Percentiles rank a stretch among this genome's conserved stretches.
These are phyloP conservation scores for Nannobrachium achirus DNA, from an alignment of 2,113 vertebrate species.

Conservation along the genomic window DNA sequence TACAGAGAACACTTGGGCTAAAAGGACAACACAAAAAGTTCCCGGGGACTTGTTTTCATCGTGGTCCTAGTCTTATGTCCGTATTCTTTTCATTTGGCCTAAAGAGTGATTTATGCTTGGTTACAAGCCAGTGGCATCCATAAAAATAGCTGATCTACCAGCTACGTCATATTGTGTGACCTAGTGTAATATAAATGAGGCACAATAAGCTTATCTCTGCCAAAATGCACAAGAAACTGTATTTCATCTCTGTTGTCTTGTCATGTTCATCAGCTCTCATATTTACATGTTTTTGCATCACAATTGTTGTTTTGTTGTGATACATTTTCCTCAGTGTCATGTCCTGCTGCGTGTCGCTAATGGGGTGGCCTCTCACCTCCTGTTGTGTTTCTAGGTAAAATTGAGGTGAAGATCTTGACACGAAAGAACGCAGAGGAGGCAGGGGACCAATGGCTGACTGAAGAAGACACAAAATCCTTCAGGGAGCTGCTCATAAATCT, in stretches of 20 bases:
- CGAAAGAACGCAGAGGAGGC: conserved; percentile 83
- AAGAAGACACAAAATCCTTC: conserved; percentile 92
- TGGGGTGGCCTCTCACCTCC: background rate
- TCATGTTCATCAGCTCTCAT: conserved; percentile 28
- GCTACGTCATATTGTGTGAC: background rate
- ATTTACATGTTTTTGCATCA: conserved; percentile 31
- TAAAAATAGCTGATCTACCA: background rate
- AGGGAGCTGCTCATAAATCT: conserved; percentile 94
- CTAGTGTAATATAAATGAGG: no score
- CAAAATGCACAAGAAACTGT: conserved; percentile 7
- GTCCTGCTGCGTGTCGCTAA: background rate
- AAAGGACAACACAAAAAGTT: no score
- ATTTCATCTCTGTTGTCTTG: conserved; percentile 31
- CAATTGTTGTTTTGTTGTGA: background rate
- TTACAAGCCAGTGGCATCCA: background rate
- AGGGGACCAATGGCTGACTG: conserved; percentile 89
- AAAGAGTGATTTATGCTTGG: background rate
- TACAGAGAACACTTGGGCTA: no score
- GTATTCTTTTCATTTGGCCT: background rate
- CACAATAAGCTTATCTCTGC: no score
- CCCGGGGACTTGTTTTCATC: no score
- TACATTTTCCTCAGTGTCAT: background rate
- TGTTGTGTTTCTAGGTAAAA: conserved; percentile 82
- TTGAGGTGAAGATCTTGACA: conserved; percentile 93
- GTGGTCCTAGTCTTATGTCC: no score